Base-by-base conservation (phyloP, 2,888 invertebrate genomes). In the Cyclophora albipunctata region DNA sequence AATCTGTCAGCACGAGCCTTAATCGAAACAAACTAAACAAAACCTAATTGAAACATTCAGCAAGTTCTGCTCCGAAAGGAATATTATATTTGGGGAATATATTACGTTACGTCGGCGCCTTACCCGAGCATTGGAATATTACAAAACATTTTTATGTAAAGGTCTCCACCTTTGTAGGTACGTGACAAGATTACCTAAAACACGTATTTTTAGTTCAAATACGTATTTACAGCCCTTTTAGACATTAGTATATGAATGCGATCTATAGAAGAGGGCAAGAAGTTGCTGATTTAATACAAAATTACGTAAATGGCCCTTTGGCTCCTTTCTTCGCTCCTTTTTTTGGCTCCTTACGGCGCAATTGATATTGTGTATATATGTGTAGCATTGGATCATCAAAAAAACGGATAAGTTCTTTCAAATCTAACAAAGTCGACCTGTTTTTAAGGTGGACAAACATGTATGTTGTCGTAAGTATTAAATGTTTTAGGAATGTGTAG, bases 111-210 rank as follows among this genome's bases (percentile, higher is more conserved):
- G 51, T 45, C 42, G 42, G 48, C 34, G 43, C 52, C 42, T 53
- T 54, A 55, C 53, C 58, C 53, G 58, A 45, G 50, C 52, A 5
- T 47, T 34, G 50, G 44, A 48, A 54, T 56, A 56, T 56, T 56
- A 52, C 33, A 5, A 37, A 45, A 37, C 51, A 46, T 52, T 54
- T 43, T 49, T 57, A 42, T 57, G 51, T 49, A 48, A 46, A 52
- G 49, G 49, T 48, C 52, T 53, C 37, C 4, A 37, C 37, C 37
- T 37, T 49, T 51, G 48, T 47, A 42, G 48, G 37, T 42, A 52
- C 57, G 57, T 57, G 57, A 49, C 42, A 4, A 1, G 53, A 57
- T 52, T 55, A 48, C 35, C 35, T 34, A 35, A 45, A 35, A 45
- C 45, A 20, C 5, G 34, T 34, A 43, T 33, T 43, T 43, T 43